phyloP scores from a whole-genome alignment of 2,888 invertebrate species.

The Epicampocera succincta region DNA sequence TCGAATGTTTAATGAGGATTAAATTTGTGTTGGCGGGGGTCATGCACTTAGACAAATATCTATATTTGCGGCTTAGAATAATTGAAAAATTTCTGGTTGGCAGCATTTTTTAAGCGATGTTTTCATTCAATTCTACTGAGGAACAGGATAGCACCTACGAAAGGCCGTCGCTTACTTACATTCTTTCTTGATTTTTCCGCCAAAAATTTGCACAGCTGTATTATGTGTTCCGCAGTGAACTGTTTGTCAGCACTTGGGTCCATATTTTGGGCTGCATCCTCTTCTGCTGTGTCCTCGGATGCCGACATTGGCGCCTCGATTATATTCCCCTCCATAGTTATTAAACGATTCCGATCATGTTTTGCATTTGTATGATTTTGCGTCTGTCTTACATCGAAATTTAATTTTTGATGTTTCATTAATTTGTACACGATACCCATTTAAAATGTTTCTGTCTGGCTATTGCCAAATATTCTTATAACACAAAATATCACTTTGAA shows the following conservation, averaged over 20 bases:
- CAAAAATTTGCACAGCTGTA: constrained; percentile 78
- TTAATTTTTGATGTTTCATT: constrained; percentile 74
- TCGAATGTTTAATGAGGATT: too few species aligned
- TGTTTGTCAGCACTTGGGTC: constrained; percentile 71
- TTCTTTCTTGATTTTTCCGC: constrained; percentile 78
- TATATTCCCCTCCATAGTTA: constrained; percentile 52
- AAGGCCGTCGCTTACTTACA: constrained; percentile 72
- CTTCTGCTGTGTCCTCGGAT: not conserved
- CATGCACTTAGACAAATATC: too few species aligned
- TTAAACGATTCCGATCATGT: constrained; percentile 56
- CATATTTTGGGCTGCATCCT: not conserved
- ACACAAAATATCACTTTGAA: constrained; percentile 36
- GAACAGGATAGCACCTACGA: too few species aligned
- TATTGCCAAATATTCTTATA: not conserved
- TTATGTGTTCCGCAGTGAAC: constrained; percentile 74
- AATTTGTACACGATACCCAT: constrained; percentile 79
- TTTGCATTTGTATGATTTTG: constrained; percentile 38
- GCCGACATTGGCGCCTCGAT: not conserved
- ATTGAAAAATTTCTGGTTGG: too few species aligned
- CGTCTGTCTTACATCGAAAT: constrained; percentile 70
- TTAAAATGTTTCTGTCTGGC: constrained; percentile 17
- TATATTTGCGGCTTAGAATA: too few species aligned
- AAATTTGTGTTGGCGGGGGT: too few species aligned
- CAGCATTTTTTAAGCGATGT: too few species aligned
- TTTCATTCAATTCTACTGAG: too few species aligned